phyloP scores from a whole-genome alignment of 2,888 invertebrate genomes.

The Clostera curtula region DNA sequence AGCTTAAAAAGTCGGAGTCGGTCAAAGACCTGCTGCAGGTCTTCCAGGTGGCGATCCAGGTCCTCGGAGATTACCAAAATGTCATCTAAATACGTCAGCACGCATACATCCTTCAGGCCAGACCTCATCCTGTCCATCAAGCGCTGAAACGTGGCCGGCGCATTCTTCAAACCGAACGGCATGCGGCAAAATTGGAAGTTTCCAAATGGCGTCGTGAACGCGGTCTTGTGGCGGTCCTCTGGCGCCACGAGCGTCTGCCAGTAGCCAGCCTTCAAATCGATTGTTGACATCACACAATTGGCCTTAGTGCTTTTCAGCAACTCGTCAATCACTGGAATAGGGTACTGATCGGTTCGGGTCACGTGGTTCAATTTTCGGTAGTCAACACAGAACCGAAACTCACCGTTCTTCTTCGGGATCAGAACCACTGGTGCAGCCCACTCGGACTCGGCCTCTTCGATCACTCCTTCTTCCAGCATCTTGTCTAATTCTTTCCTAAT shows the following conservation, averaged over 20 bases:
- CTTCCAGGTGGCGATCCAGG: neutral
- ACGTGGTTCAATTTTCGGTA: conserved; percentile 10
- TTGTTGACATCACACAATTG: neutral
- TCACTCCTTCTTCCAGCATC: too few relatives aligned
- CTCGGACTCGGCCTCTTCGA: conserved; percentile 5
- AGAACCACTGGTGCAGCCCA: conserved; percentile 11
- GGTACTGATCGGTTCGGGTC: conserved; percentile 6
- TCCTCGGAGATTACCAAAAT: conserved; percentile 1
- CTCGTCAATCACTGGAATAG: conserved; percentile 4
- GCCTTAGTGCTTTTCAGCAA: neutral
- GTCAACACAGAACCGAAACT: conserved; percentile 8
- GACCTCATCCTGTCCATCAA: neutral
- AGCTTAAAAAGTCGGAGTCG: conserved; percentile 1
- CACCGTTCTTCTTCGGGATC: conserved; percentile 9
- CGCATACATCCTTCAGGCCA: neutral
- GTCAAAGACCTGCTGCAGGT: conserved; percentile 1
- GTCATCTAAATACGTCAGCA: conserved; percentile 5
- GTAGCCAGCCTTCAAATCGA: conserved; percentile 5
- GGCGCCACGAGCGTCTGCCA: conserved; percentile 5
- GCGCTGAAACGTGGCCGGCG: neutral
- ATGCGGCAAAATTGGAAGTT: conserved; percentile 4
- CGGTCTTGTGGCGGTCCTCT: conserved; percentile 4
- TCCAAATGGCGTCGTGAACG: conserved; percentile 4
- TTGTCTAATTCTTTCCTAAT: too few relatives aligned
- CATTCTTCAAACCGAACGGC: conserved; percentile 5